Conservation (phyloP, 2,888 invertebrate species). For the Philereme transversata region DNA sequence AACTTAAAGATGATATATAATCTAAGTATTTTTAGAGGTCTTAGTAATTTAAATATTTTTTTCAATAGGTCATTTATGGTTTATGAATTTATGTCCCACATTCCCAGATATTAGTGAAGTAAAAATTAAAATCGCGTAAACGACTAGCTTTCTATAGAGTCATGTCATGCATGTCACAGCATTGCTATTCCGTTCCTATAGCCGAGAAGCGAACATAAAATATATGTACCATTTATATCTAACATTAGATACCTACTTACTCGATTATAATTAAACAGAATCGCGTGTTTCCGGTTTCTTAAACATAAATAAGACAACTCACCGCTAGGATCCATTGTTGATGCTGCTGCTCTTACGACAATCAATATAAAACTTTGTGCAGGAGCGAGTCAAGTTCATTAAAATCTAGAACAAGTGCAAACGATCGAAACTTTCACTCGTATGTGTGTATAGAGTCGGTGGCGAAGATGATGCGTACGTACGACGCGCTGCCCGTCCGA, state of each 20-base stretch:
- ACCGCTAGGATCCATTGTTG: constrained; percentile 23
- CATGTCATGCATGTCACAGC: no score
- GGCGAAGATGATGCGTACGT: not conserved
- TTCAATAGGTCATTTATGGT: no score
- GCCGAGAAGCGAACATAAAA: not conserved
- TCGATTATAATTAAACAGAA: not conserved
- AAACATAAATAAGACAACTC: constrained; percentile 11
- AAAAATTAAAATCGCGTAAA: no score
- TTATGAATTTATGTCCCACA: no score
- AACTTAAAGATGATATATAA: no score
- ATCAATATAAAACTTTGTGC: not conserved
- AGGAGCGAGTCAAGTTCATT: constrained; percentile 8
- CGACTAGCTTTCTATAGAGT: no score
- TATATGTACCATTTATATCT: not conserved
- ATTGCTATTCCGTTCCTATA: not conserved
- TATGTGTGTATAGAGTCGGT: not conserved
- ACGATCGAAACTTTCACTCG: constrained; percentile 22
- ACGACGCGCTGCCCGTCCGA: not conserved
- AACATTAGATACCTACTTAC: not conserved
- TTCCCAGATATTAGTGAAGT: no score
- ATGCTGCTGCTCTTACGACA: not conserved
- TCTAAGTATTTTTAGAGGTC: no score
- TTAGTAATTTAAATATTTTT: no score
- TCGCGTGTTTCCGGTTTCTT: constrained; percentile 23
- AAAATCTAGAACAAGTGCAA: constrained; percentile 9